A percentile compares a stretch with the other conserved stretches of the same genome.
These are phyloP conservation scores for Teinopalpus imperialis DNA, from an alignment of 2,888 invertebrate genomes.

Conservation along the genomic window DNA sequence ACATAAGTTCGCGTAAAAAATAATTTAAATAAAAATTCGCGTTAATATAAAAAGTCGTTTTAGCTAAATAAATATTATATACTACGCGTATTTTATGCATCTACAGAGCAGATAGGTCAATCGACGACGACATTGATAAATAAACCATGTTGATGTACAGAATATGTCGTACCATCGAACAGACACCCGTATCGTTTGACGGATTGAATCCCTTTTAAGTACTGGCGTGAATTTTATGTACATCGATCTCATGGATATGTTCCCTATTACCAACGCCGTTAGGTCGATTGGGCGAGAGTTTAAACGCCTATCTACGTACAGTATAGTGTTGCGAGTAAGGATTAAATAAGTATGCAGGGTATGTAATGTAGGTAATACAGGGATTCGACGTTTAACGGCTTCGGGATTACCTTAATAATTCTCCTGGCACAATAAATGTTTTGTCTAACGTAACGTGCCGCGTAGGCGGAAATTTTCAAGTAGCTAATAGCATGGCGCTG, in stretches of 20 bases:
- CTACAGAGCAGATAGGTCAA: too few relatives aligned
- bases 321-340: conserved; percentile 63
- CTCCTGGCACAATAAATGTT: conserved; percentile 76
- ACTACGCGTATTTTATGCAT: too few relatives aligned
- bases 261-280: conserved; percentile 57
- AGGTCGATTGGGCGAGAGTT: conserved; percentile 51
- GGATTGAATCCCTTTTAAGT: conserved; percentile 66
- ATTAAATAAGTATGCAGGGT: conserved; percentile 74
- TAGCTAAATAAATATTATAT: too few relatives aligned
- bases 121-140: conserved; percentile 41
- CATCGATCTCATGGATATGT: conserved; percentile 50
- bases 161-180: conserved; percentile 56
- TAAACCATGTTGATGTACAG: conserved; percentile 46
- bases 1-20: too few relatives aligned
- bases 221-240: conserved; percentile 56
- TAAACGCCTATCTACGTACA: conserved; percentile 35
- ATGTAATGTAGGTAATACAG: conserved; percentile 77
- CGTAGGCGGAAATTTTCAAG: conserved; percentile 45
- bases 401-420: conserved; percentile 77
- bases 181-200: conserved; percentile 58
- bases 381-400: conserved; percentile 78
- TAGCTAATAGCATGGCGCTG: conserved; percentile 40
- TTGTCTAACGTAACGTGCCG: conserved; percentile 40
- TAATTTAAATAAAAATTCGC: too few relatives aligned
- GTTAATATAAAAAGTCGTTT: too few relatives aligned